A percentile compares a stretch with the other conserved stretches of the same genome.
Conservation (phyloP, 2,797 vertebrate species). For the Gymnocypris eckloni region DNA sequence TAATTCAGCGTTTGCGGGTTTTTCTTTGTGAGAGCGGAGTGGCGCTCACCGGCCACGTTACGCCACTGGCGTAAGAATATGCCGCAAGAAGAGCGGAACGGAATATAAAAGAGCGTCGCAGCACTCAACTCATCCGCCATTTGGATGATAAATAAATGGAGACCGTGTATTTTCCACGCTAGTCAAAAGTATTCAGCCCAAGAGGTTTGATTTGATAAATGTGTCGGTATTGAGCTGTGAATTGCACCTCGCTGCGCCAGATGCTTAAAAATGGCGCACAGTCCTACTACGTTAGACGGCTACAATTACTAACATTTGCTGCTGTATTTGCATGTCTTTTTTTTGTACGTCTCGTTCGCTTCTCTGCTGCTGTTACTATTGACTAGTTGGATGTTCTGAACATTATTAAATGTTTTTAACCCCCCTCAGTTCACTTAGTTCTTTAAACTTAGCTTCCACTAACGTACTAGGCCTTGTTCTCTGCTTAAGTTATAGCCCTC, state of each 20-base stretch:
- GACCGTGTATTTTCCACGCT: neutral
- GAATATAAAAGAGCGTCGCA: conserved; percentile 57
- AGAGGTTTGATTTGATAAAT: neutral
- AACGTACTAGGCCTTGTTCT: conserved; percentile 1
- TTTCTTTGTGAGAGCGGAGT: conserved; percentile 78
- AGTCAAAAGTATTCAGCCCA: neutral
- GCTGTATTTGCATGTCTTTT: neutral
- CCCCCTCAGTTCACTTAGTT: no score
- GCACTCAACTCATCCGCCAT: conserved; percentile 46
- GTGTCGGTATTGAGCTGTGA: neutral
- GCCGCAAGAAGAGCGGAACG: conserved; percentile 70
- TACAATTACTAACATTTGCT: neutral
- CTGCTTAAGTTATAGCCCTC: neutral
- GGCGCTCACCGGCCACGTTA: conserved; percentile 71
- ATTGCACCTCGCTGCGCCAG: conserved; percentile 41
- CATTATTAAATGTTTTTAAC: neutral
- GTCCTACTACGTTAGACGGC: conserved; percentile 8
- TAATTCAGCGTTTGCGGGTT: conserved; percentile 72
- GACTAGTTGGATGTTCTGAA: neutral
- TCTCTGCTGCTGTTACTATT: neutral
- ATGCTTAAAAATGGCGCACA: conserved; percentile 60
- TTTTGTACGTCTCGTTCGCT: neutral
- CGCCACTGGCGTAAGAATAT: conserved; percentile 72
- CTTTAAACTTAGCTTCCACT: conserved; percentile 7
- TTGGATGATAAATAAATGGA: conserved; percentile 11